Evolutionary conservation across 2,113 vertebrate genomes (phyloP).

Genomic region (Pollachius pollachius): DNA sequence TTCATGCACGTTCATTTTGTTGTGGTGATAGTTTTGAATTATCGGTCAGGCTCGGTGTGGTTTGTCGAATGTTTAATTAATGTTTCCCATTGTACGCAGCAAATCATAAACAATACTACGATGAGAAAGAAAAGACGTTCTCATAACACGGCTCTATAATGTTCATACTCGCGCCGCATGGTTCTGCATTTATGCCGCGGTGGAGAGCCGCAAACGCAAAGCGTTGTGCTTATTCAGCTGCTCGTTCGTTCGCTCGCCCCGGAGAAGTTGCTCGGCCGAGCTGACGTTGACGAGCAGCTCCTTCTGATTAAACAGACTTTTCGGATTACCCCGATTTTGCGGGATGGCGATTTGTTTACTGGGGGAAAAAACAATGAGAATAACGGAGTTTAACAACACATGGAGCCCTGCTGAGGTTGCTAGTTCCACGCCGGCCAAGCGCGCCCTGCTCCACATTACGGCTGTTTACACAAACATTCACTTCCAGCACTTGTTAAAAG

Average conservation of each 20-base stretch:
- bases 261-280: no score
- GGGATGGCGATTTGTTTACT: no score
- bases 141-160: constrained; percentile 35
- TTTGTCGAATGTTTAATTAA: constrained; percentile 2
- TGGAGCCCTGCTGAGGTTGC: no score
- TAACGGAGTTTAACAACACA: no score
- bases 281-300: no score
- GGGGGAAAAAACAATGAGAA: no score
- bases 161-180: constrained; percentile 19
- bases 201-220: no score
- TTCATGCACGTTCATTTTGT: constrained; percentile 46
- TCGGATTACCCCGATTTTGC: no score
- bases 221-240: no score
- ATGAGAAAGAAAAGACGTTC: constrained; percentile 22
- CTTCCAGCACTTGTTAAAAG: constrained; percentile 48
- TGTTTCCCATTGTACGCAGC: constrained; percentile 28
- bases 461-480: constrained; percentile 57
- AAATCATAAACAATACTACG: constrained; percentile 33
- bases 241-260: no score
- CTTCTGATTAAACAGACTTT: no score
- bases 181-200: constrained; percentile 11
- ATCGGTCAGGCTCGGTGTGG: constrained; percentile 7
- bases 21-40: constrained; percentile 41
- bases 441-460: constrained; percentile 37
- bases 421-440: no score